Base-by-base conservation (phyloP, 64 coral and sea anemone species). In the Stylophora pistillata region DNA sequence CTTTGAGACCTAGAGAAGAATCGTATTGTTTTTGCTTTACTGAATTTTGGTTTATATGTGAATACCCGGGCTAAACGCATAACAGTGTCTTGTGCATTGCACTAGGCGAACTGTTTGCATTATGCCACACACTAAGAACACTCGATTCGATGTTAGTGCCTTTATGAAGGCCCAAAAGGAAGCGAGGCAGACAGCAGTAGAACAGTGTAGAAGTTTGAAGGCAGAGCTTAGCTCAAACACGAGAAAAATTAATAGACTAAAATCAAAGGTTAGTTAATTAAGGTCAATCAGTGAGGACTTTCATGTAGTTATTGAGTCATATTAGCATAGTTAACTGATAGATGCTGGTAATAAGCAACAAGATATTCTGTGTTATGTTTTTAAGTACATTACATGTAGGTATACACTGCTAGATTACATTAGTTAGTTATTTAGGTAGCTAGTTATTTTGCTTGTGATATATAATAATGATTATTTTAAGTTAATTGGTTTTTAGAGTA, bases 201-300 rank as follows among this genome's bases (percentile, higher is more conserved):
- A 77, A 88, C n/a, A 88, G 72, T 88, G 86, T 76, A 76, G 86
- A 76, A 77, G 86, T 88, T 88, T 88, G 86, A 59, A 88, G 55
- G 72, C 29, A 76, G 72, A 88, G 72, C 72, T 88, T 18, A 77
- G 55, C 86, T 10, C 56, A 77, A 88, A 88, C 86, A 88, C 73
- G 86, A 88, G 73, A 31, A 88, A 88, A 88, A 88, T 88, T 56
- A 88, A 77, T 52, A 88, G 73, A 88, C 86, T 88, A 88, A 88
- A 76, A 88, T 61, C 72, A 63, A 88, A 88, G 86, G 86, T 77
- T 88, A 62, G 55, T 87, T 28, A n/a, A n/a, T n/a, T n/a, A n/a
- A 74, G 41, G 69, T 87, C 30, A 74, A 47, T 87, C 85, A 87
- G 54, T 87, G 85, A 87, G 85, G 85, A 87, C 68, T 27, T 87